Percentiles rank a stretch among this genome's conserved stretches.
These are phyloP conservation scores for Eufriesea mexicana DNA, from an alignment of 1,140 invertebrate genomes.

Conservation along the genomic window DNA sequence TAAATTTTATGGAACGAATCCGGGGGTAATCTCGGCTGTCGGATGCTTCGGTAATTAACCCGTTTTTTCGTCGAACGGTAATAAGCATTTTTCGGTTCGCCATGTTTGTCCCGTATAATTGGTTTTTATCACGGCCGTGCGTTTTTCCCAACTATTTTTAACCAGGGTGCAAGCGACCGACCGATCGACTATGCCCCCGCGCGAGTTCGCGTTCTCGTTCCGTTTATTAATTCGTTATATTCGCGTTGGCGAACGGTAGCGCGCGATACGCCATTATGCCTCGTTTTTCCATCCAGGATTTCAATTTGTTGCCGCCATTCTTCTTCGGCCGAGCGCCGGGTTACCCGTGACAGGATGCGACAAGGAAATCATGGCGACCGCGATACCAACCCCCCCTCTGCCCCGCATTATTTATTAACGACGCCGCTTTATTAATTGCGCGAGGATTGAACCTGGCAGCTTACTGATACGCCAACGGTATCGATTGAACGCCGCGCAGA, in stretches of 20 bases:
- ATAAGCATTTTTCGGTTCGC: constrained; percentile 22
- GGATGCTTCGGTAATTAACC: constrained; percentile 11
- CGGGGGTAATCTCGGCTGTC: not conserved
- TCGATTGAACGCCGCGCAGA: constrained; percentile 9
- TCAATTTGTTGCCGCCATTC: constrained; percentile 23
- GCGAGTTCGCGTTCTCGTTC: constrained; percentile 1
- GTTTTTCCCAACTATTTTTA: constrained; percentile 1
- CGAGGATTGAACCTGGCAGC: constrained; percentile 27
- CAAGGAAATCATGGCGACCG: constrained; percentile 29
- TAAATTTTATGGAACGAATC: not conserved
- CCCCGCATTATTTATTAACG: constrained; percentile 34
- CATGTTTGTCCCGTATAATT: constrained; percentile 8
- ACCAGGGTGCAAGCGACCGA: not conserved
- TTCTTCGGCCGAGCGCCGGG: not conserved
- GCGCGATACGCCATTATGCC: constrained; percentile 1
- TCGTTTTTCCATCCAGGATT: constrained; percentile 15
- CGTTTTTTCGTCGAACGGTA: constrained; percentile 11
- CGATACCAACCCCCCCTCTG: not conserved
- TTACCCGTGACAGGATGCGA: constrained; percentile 11
- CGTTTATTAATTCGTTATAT: constrained; percentile 33
- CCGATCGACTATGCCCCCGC: not conserved
- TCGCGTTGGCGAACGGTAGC: too few relatives aligned
- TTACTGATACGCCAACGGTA: constrained; percentile 8
- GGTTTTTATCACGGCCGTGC: not conserved
- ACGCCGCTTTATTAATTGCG: constrained; percentile 57